Evolutionary conservation across 2,888 invertebrate genomes (phyloP), one percentile per base, ranked within the genome.

Genomic region (Xestoiulus laeticollis): DNA sequence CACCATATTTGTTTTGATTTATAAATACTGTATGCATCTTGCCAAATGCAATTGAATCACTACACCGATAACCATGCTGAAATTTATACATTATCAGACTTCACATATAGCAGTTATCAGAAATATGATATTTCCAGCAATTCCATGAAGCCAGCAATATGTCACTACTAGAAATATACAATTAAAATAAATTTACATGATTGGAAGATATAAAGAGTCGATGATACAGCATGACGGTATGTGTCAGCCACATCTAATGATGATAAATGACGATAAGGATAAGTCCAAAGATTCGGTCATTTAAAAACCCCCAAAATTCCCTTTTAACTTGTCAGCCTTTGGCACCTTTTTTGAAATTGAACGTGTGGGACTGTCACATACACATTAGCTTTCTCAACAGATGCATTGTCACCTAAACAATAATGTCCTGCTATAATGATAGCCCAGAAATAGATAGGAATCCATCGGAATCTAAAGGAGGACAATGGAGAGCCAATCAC

Each of bases 401-500:
- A 38, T 33, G 33, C 84, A 84, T 43, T 84, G 84, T 33, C 84
- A 84, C 84, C 84, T 84, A 84, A 84, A 84, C 84, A 84, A 84
- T n/a, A 12, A 33, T 33, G 84, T 43, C 43, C 84, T 84, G 33
- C 33, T 19, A 38, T 38, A 84, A 84, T 84, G 84, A 84, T 43
- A 26, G 33, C n/a, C 84, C 84, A 38, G 33, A 33, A 84, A 84
- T 43, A 84, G 84, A 84, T 84, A 84, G 33, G 43, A 19, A 84
- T 84, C 84, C 84, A 33, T 38, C 43, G 43, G 43, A 38, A 84
- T 84, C 33, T 84, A 32, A 33, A 16, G 19, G 33, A 32, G 33
- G 33, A 84, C 84, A 84, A 84, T 38, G 43, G 84, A 0, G 33
- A n/a, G 84, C 84, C 33, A 84, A 84, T 84, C 43, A 38, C 30